A percentile compares a stretch with the other conserved stretches of the same genome.
These are phyloP conservation scores for Odontamblyopus lacepedii DNA, from an alignment of 2,797 vertebrate genomes.

Conservation along the genomic window DNA sequence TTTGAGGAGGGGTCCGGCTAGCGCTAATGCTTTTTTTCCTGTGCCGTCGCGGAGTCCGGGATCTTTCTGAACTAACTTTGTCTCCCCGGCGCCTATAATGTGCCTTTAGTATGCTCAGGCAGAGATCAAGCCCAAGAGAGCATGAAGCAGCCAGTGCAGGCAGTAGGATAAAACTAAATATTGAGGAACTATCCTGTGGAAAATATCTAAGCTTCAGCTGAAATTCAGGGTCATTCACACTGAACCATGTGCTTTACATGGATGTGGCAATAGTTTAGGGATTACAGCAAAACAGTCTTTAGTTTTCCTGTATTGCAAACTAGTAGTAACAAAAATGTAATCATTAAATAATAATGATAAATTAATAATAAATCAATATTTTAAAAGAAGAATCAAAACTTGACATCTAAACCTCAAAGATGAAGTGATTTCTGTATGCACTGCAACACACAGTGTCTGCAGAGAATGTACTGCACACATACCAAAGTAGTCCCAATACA, in stretches of 20 bases:
- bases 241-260: conserved; percentile 29
- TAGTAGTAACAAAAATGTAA: no score
- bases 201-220: conserved; percentile 31
- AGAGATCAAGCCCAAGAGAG: conserved; percentile 34
- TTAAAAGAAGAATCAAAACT: no score
- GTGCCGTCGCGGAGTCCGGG: conserved; percentile 26
- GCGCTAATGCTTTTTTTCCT: conserved; percentile 22
- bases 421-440: neutral
- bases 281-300: no score
- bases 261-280: neutral
- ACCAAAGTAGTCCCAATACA: neutral
- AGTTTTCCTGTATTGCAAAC: no score
- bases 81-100: conserved; percentile 15
- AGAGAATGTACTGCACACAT: conserved; percentile 18
- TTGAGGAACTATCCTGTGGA: conserved; percentile 38
- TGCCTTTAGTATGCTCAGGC: conserved; percentile 37
- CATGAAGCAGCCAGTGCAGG: conserved; percentile 26
- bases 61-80: conserved; percentile 21
- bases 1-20: conserved; percentile 12
- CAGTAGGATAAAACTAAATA: conserved; percentile 36
- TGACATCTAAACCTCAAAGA: no score
- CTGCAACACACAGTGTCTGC: neutral
- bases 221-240: conserved; percentile 34
- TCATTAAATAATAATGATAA: no score
- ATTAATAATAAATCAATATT: no score